Percentiles rank a stretch among this genome's conserved stretches.
These are phyloP conservation scores for Elysia chlorotica DNA, from an alignment of 1,140 invertebrate species.

Conservation along the genomic window DNA sequence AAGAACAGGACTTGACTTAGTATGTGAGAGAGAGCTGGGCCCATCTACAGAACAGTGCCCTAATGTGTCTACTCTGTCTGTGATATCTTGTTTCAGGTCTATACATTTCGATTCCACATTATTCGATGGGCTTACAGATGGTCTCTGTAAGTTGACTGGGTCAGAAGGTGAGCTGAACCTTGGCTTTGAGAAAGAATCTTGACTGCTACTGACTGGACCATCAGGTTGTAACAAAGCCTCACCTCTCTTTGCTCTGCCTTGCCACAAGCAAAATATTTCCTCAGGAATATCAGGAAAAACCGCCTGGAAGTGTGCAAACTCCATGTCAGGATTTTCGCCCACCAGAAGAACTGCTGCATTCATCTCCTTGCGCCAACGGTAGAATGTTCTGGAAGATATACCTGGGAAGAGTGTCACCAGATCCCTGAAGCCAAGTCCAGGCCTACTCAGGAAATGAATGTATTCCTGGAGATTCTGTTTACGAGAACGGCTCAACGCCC, in stretches of 20 bases:
- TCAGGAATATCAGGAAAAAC: constrained; percentile 26
- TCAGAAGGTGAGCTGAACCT: too few species aligned
- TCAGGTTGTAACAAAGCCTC: too few species aligned
- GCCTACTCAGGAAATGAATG: constrained; percentile 19
- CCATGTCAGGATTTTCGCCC: constrained; percentile 16
- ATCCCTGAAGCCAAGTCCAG: constrained; percentile 18
- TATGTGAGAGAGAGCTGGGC: too few species aligned
- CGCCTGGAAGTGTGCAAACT: constrained; percentile 11
- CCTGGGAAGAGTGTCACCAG: constrained; percentile 18
- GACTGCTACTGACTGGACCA: too few species aligned
- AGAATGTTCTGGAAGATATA: constrained; percentile 33
- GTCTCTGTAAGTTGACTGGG: neutral
- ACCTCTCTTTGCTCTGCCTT: constrained; percentile 1
- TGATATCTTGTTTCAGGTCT: neutral
- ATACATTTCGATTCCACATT: neutral
- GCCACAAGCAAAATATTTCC: constrained; percentile 28
- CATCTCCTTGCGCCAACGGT: constrained; percentile 31
- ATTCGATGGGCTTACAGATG: neutral
- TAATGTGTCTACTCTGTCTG: too few species aligned
- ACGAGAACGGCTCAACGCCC: neutral
- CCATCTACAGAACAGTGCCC: too few species aligned
- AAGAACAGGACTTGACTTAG: neutral
- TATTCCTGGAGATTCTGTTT: constrained; percentile 26
- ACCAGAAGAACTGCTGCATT: constrained; percentile 23
- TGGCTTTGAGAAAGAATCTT: too few species aligned